Evolutionary conservation across 2,888 invertebrate species (phyloP).

Genomic region (Xiphydria camelus): DNA sequence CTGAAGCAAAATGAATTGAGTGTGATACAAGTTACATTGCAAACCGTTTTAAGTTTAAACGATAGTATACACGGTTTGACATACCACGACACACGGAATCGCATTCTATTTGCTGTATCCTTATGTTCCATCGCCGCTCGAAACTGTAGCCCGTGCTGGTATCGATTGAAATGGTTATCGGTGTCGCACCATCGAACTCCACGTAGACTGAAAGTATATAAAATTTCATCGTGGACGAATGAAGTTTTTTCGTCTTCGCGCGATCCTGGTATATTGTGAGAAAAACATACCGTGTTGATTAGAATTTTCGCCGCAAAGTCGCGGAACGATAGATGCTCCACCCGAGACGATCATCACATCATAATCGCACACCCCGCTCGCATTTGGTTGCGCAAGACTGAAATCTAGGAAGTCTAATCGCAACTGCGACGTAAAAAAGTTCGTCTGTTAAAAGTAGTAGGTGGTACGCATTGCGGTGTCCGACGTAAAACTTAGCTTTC

Average conservation of each 20-base stretch:
- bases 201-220: conserved; percentile 63
- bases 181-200: conserved; percentile 70
- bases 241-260: too few species aligned
- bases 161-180: conserved; percentile 71
- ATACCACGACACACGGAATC: conserved; percentile 70
- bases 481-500: too few species aligned
- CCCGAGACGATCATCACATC: conserved; percentile 75
- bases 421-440: too few species aligned
- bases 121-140: conserved; percentile 74
- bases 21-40: neutral
- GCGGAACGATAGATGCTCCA: conserved; percentile 69
- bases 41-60: neutral
- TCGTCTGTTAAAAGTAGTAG: too few species aligned
- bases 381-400: conserved; percentile 72
- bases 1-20: conserved; percentile 55
- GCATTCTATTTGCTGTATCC: conserved; percentile 74
- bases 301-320: conserved; percentile 79
- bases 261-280: too few species aligned
- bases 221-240: too few species aligned
- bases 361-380: conserved; percentile 71
- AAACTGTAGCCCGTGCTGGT: conserved; percentile 66
- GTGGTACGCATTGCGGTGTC: too few species aligned
- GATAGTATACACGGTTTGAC: conserved; percentile 10
- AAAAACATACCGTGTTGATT: conserved; percentile 67
- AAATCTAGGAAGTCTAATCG: conserved; percentile 78